A percentile compares a stretch with the other conserved stretches of the same genome.
Conservation (phyloP, 2,113 vertebrate species). For the Prunella fulvescens region DNA sequence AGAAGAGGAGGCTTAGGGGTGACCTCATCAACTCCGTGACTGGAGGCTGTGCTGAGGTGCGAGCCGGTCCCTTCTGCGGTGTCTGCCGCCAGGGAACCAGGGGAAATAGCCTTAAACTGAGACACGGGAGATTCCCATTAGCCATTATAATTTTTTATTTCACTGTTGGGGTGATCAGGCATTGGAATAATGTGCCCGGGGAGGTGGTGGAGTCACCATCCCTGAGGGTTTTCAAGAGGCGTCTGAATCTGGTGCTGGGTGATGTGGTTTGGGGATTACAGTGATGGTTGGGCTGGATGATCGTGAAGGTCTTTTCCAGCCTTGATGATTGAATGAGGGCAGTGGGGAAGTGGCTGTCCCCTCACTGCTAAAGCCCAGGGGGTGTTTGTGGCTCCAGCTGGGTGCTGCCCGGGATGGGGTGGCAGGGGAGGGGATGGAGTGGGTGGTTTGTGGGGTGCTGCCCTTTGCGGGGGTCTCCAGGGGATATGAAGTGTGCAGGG, state of each 20-base stretch:
- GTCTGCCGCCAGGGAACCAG: background rate
- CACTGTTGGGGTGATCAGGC: background rate
- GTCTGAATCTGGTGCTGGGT: no score
- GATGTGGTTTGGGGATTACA: background rate
- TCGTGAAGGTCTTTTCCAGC: background rate
- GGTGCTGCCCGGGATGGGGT: accelerated
- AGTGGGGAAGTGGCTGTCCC: accelerated
- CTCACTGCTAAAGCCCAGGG: background rate
- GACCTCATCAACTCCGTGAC: background rate
- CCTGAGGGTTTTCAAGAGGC: background rate
- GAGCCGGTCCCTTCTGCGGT: background rate
- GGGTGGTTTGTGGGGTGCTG: no score
- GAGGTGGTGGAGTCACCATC: background rate
- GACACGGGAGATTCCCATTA: background rate
- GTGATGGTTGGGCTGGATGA: background rate
- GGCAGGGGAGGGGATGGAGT: background rate
- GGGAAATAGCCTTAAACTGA: background rate
- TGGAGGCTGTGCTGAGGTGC: background rate
- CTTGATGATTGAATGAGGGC: accelerated
- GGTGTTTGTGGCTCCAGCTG: background rate
- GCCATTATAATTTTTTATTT: background rate
- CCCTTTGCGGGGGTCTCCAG: background rate
- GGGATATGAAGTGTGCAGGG: background rate
- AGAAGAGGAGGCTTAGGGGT: background rate
- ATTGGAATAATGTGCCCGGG: background rate